Evolutionary conservation across 2,113 vertebrate genomes (phyloP), one percentile per base, ranked within the genome.

Genomic region (Rhineura floridana): DNA sequence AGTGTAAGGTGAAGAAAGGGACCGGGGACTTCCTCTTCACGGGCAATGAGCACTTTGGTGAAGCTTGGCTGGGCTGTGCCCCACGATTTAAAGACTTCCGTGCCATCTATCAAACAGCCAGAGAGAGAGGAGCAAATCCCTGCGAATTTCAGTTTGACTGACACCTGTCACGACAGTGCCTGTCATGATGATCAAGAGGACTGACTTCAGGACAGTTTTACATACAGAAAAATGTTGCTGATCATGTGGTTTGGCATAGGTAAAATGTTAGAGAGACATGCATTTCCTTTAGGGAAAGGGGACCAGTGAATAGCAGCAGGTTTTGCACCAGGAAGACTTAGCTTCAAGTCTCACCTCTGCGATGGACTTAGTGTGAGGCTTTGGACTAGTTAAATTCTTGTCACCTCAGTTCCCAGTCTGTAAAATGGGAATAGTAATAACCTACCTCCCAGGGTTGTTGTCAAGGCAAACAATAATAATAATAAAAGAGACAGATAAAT

Each of bases 1-100:
- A 90, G 73, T 98, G 98, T 86, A 92, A 90, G 5, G 96, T 97
- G 90, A 97, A 95, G 96, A 92, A 96, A 15, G 98, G 97, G n/a
- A 92, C 91, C 0, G 97, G 97, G n/a, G 95, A 97, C 76, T 98
- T 98, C 90, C 97, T 98, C 52, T 98, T 98, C 94, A 98, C 96
- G 0, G 98, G 97, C 42, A 95, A 93, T 3, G 97, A 98, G 81
- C 98, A 97, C 88, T 98, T 98, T 39, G 97, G 97, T 2, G 96
- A 98, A 90, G 98, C 97, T 85, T 98, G 98, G 98, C 90, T 98
- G 92, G 97, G 97, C 83, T 98, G 98, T 86, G 98, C 97, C 36
- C 97, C 97, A 0, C 93, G 97, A 4, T 98, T 96, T 94, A 97
- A 96, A 94, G 95, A 97, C 95, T 98, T 98, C 88, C 69, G 95